A percentile compares a stretch with the other conserved stretches of the same genome.
Conservation (phyloP, 2,888 invertebrate genomes). For the Sphecodes monilicornis region DNA sequence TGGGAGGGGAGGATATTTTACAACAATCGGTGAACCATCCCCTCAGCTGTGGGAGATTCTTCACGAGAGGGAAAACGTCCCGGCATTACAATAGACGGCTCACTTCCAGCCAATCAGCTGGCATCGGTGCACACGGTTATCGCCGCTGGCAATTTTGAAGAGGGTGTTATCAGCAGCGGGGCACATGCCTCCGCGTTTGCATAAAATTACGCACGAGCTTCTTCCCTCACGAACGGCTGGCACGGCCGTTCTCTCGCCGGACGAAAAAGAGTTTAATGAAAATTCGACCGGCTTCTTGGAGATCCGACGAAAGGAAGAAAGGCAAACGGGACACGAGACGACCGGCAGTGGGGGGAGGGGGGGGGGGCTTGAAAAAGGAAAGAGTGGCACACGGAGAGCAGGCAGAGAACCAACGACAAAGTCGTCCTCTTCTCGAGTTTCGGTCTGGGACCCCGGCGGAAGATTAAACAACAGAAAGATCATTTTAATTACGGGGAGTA, state of each 20-base stretch:
- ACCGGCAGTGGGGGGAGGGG: no score
- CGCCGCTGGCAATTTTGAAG: conserved; percentile 40
- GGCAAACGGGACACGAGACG: background rate
- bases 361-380: background rate
- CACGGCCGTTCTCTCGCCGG: background rate
- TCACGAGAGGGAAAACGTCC: conserved; percentile 25
- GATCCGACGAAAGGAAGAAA: no score
- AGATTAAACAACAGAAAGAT: conserved; percentile 11
- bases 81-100: conserved; percentile 34
- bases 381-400: no score
- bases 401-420: background rate
- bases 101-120: conserved; percentile 56
- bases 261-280: conserved; percentile 12
- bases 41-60: conserved; percentile 17
- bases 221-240: background rate
- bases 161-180: conserved; percentile 34
- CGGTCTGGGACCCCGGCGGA: background rate
- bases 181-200: conserved; percentile 32
- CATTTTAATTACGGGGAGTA: background rate
- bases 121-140: conserved; percentile 27
- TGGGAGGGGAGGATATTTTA: background rate
- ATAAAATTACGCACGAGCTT: conserved; percentile 22
- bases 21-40: background rate
- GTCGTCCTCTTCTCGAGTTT: background rate
- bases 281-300: conserved; percentile 10